Evolutionary conservation across 2,888 invertebrate species (phyloP).

Genomic region (Sphinx pinastri): DNA sequence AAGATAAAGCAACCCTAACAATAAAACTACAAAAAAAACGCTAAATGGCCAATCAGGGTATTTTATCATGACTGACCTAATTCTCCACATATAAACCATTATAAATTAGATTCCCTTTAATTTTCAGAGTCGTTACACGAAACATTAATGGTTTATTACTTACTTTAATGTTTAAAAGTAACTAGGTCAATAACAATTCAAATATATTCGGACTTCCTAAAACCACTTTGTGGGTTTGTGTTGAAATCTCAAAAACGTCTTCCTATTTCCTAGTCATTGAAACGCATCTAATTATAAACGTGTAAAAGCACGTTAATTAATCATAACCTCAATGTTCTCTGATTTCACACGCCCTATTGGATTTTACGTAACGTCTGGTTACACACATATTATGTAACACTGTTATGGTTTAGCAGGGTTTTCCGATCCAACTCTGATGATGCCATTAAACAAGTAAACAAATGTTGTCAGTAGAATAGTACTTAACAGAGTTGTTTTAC

Average conservation of each 20-base stretch:
- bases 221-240: neutral
- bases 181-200: constrained; percentile 9
- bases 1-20: too few species aligned
- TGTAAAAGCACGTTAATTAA: constrained; percentile 6
- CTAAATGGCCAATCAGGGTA: too few species aligned
- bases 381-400: neutral
- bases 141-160: neutral
- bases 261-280: constrained; percentile 10
- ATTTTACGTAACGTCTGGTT: neutral
- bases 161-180: neutral
- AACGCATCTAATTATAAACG: constrained; percentile 14
- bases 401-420: neutral
- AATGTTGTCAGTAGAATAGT: too few species aligned
- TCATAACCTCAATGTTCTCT: constrained; percentile 7
- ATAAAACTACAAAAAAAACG: too few species aligned
- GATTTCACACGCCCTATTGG: constrained; percentile 6
- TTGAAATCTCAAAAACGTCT: neutral
- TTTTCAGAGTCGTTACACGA: neutral
- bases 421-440: neutral
- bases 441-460: neutral
- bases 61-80: neutral
- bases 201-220: constrained; percentile 2
- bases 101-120: neutral
- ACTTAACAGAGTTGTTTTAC: too few species aligned
- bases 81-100: neutral